A percentile compares a stretch with the other conserved stretches of the same genome.
Evolutionary conservation across 2,113 vertebrate species (phyloP).

Genomic region (Phylloscopus trochilus): DNA sequence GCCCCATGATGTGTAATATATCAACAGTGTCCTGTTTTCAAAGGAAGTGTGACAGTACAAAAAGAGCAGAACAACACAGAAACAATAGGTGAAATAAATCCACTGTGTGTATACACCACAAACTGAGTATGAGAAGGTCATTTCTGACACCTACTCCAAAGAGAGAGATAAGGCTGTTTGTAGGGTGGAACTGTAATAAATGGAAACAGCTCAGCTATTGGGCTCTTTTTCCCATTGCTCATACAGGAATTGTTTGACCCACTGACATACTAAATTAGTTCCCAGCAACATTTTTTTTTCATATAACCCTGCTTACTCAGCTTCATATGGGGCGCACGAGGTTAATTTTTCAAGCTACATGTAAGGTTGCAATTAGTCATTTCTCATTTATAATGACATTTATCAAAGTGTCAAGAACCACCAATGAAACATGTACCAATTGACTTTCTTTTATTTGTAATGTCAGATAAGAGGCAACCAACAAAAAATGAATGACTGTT

Average conservation of each 20-base stretch:
- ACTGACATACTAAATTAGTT: background rate
- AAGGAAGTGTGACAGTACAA: background rate
- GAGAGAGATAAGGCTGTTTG: background rate
- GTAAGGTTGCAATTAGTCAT: background rate
- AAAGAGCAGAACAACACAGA: background rate
- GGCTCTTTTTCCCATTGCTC: rapidly evolving
- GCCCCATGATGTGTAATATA: rapidly evolving
- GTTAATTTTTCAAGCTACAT: conserved; percentile 7
- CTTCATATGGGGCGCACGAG: background rate
- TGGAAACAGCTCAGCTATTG: background rate
- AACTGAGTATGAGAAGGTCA: background rate
- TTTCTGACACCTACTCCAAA: background rate
- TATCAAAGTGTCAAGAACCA: background rate
- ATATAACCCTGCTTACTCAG: background rate
- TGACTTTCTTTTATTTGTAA: conserved; percentile 9
- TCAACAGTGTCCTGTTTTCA: background rate
- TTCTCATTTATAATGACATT: conserved; percentile 27
- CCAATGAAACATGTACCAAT: background rate
- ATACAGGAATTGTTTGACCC: background rate
- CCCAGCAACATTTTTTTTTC: background rate
- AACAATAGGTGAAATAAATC: background rate
- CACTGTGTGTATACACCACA: background rate
- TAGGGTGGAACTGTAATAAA: background rate
- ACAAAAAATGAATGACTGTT: background rate
- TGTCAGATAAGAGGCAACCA: background rate